A percentile compares a stretch with the other conserved stretches of the same genome.
Evolutionary conservation across 2,113 vertebrate genomes (phyloP).

Genomic region (Tichodroma muraria): DNA sequence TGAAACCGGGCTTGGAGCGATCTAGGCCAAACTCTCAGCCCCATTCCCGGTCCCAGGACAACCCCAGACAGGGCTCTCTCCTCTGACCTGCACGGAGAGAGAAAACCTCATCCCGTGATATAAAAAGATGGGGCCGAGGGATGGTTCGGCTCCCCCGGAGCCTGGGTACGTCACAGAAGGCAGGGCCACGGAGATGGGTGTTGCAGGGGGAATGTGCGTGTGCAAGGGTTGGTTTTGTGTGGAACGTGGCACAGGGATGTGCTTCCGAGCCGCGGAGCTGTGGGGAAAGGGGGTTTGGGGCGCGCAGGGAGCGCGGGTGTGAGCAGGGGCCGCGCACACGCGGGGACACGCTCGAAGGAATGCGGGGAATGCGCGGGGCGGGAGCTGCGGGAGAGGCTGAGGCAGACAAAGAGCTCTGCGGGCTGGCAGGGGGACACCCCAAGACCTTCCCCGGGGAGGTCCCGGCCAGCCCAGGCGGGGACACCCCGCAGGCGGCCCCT

Average conservation of each 20-base stretch:
- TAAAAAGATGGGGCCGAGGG: neutral
- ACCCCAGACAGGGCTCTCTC: neutral
- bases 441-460: neutral
- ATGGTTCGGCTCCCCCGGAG: neutral
- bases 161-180: neutral
- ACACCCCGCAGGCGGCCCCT: neutral
- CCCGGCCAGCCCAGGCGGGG: too few species aligned
- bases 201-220: neutral
- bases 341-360: neutral
- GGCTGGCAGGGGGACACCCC: neutral
- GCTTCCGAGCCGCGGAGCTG: neutral
- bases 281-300: neutral
- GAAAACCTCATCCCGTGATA: neutral
- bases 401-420: neutral
- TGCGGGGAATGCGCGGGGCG: neutral
- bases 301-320: neutral
- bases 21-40: neutral
- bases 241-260: fast-evolving
- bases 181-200: neutral
- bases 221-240: neutral
- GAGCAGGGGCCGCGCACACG: neutral
- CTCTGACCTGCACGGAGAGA: neutral
- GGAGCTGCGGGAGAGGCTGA: neutral
- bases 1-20: fast-evolving
- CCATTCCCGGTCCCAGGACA: neutral